A percentile compares a stretch with the other conserved stretches of the same genome.
Conservation (phyloP, 2,888 invertebrate genomes). For the Trichopoda pennipes region DNA sequence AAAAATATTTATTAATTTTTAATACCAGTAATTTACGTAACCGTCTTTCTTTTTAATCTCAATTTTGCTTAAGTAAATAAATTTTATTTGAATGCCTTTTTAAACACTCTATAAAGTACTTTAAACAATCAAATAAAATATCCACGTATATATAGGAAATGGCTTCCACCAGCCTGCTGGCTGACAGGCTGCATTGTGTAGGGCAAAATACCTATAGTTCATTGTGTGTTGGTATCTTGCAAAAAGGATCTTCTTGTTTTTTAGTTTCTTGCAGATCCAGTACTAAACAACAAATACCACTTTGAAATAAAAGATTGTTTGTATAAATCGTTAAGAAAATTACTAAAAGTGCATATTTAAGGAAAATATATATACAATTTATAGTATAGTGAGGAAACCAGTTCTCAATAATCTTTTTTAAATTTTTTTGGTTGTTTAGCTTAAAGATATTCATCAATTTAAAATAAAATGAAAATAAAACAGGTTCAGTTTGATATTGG, state of each 20-base stretch:
- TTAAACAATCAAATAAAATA: slow-evolving; percentile 70
- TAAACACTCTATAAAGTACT: slow-evolving; percentile 77
- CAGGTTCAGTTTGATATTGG: slow-evolving; percentile 51
- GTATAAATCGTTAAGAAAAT: slow-evolving; percentile 45
- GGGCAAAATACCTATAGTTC: slow-evolving; percentile 23
- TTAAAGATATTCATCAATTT: slow-evolving; percentile 61
- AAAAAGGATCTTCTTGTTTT: slow-evolving; percentile 56
- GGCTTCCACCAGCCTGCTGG: background rate
- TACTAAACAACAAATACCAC: background rate
- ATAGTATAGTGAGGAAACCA: slow-evolving; percentile 50
- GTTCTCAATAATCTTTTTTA: slow-evolving; percentile 36
- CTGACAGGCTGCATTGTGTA: background rate
- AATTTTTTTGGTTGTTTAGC: slow-evolving; percentile 17
- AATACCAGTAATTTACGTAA: background rate
- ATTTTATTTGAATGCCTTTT: slow-evolving; percentile 77
- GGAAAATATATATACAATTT: slow-evolving; percentile 36
- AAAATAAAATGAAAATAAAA: slow-evolving; percentile 41
- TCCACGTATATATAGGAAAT: slow-evolving; percentile 33
- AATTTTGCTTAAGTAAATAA: slow-evolving; percentile 74
- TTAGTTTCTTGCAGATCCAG: background rate
- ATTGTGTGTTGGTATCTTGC: slow-evolving; percentile 60
- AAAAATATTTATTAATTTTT: too few species aligned
- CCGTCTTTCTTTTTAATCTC: background rate
- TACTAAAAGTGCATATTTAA: slow-evolving; percentile 33
- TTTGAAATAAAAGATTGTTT: slow-evolving; percentile 12